Conservation (phyloP, 2,113 vertebrate species). For the Emydocephalus ijimae region DNA sequence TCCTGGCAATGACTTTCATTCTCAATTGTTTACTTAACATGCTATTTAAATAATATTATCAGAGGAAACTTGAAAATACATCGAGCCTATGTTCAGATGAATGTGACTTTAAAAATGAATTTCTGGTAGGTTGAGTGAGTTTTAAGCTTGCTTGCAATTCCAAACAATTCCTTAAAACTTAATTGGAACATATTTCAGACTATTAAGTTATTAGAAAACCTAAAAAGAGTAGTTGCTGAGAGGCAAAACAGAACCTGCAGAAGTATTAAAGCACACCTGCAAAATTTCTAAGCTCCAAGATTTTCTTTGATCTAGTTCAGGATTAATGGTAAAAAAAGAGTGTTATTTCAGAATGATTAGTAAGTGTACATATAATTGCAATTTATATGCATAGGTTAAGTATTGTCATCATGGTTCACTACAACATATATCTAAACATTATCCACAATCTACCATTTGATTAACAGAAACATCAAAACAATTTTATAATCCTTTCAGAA, state of each 20-base stretch:
- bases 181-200: conserved; percentile 22
- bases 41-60: not conserved
- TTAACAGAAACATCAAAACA: not conserved
- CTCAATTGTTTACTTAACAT: not conserved
- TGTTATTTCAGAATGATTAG: not conserved
- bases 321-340: not conserved
- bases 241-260: not conserved
- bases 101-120: conserved; percentile 6
- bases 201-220: conserved; percentile 18
- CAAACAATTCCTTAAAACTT: not conserved
- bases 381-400: not conserved
- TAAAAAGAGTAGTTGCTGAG: not conserved
- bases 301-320: not conserved
- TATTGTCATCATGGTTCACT: not conserved
- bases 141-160: not conserved
- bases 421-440: not conserved
- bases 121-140: not conserved
- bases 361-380: not conserved
- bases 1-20: not conserved
- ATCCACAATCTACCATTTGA: not conserved
- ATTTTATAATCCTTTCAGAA: not conserved
- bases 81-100: not conserved
- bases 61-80: not conserved
- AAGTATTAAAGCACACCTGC: conserved; percentile 13
- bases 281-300: not conserved